These are phyloP conservation scores for Clarias laeviceps DNA, from an alignment of 2,797 vertebrate genomes.

Conservation along the genomic window DNA sequence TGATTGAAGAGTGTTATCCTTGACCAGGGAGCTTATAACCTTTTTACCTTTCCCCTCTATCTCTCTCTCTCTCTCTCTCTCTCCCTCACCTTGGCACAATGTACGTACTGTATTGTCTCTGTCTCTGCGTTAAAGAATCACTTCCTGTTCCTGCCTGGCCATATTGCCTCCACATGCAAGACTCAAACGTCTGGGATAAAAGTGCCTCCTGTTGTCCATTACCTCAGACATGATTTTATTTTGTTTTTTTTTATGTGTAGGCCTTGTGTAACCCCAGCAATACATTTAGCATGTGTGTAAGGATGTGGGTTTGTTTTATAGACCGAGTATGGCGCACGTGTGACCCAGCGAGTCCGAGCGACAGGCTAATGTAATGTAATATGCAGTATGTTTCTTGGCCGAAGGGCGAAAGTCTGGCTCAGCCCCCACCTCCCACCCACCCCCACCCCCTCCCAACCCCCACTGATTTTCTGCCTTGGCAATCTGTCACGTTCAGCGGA, in stretches of 20 bases:
- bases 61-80: not conserved
- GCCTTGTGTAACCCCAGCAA: slow-evolving; percentile 12
- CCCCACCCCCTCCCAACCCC: slow-evolving; percentile 39
- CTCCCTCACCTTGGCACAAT: not conserved
- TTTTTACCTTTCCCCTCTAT: not conserved
- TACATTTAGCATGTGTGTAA: slow-evolving; percentile 10
- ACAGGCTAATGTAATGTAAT: slow-evolving; percentile 59
- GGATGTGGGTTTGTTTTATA: slow-evolving; percentile 18
- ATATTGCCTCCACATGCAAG: slow-evolving; percentile 41
- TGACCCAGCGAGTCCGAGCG: not conserved
- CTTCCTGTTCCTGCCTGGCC: slow-evolving; percentile 39
- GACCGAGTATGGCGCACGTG: not conserved
- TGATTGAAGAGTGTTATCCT: not conserved
- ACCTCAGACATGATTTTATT: not conserved
- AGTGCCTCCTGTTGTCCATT: slow-evolving; percentile 33
- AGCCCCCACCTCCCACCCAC: slow-evolving; percentile 26
- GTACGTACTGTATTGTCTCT: slow-evolving; percentile 21
- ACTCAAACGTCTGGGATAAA: slow-evolving; percentile 20
- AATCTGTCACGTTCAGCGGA: slow-evolving; percentile 53
- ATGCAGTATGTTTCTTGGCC: slow-evolving; percentile 63
- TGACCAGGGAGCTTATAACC: not conserved
- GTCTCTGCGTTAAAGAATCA: slow-evolving; percentile 16
- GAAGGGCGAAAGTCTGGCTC: slow-evolving; percentile 46
- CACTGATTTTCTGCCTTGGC: slow-evolving; percentile 52
- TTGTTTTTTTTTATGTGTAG: not conserved